Evolutionary conservation across 2,888 invertebrate species (phyloP).

Genomic region (Harpagoxenus sublaevis): DNA sequence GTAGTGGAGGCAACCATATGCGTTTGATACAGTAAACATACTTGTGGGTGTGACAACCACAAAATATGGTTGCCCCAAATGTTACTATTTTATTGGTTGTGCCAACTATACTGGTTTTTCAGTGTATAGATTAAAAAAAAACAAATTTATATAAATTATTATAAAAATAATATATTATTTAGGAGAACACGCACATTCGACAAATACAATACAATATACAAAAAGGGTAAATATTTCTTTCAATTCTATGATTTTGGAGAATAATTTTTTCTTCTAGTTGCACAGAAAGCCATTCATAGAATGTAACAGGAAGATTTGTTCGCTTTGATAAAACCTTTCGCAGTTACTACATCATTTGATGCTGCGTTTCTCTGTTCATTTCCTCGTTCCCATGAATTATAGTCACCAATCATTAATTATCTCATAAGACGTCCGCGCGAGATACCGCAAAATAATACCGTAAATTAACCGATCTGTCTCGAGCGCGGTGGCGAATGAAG

Average conservation of each 20-base stretch:
- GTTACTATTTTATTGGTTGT: too few species aligned
- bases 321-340: slow-evolving; percentile 2
- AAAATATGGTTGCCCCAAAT: too few species aligned
- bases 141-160: background rate
- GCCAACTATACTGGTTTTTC: too few species aligned
- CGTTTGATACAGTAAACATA: too few species aligned
- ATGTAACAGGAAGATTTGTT: slow-evolving; percentile 26
- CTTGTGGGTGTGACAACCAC: too few species aligned
- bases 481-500: slow-evolving; percentile 51
- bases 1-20: too few species aligned
- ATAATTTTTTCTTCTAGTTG: too few species aligned
- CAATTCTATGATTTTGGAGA: background rate
- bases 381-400: slow-evolving; percentile 44
- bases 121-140: background rate
- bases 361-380: slow-evolving; percentile 25
- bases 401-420: slow-evolving; percentile 49
- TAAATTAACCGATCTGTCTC: slow-evolving; percentile 67
- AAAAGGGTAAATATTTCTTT: background rate
- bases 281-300: background rate
- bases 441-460: slow-evolving; percentile 30
- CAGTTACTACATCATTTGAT: slow-evolving; percentile 15
- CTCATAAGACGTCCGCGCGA: slow-evolving; percentile 26
- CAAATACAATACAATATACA: background rate
- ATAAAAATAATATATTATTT: background rate
- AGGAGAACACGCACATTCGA: background rate